phyloP scores from a whole-genome alignment of 1,140 invertebrate genomes.

The Brachionus paranguensis region DNA sequence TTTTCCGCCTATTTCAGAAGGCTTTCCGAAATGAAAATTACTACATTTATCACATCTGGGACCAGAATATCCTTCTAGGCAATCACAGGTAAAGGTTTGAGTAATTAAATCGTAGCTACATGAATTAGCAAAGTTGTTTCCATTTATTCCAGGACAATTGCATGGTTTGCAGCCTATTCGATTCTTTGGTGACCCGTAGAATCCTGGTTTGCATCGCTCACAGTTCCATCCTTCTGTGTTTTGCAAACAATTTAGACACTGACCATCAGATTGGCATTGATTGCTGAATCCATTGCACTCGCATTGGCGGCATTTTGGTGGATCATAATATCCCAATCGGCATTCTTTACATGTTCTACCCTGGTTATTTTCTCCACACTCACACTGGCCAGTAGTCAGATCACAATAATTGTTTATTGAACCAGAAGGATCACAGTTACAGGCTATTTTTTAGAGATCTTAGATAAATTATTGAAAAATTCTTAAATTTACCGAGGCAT shows the following conservation, averaged over 20 bases:
- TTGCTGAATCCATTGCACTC: conserved; percentile 94
- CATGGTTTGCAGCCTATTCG: conserved; percentile 86
- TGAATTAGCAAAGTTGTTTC: conserved; percentile 76
- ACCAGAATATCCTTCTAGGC: conserved; percentile 78
- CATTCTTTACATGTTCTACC: conserved; percentile 87
- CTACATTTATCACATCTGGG: conserved; percentile 76
- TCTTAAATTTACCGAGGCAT: conserved; percentile 68
- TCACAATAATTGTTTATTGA: conserved; percentile 73
- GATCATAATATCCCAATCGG: conserved; percentile 87
- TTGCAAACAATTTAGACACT: conserved; percentile 79
- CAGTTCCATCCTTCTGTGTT: conserved; percentile 79
- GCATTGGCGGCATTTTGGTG: conserved; percentile 87
- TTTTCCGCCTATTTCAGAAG: conserved; percentile 61
- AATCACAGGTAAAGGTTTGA: conserved; percentile 89
- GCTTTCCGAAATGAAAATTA: conserved; percentile 75
- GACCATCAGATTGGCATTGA: conserved; percentile 77
- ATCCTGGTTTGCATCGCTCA: conserved; percentile 80
- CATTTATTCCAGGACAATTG: conserved; percentile 78
- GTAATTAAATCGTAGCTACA: conserved; percentile 76
- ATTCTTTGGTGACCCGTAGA: conserved; percentile 89
- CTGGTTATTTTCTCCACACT: conserved; percentile 69
- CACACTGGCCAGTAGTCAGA: conserved; percentile 41
- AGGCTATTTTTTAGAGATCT: conserved; percentile 68
- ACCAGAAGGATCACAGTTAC: conserved; percentile 83
- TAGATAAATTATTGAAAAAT: conserved; percentile 70